Base-by-base conservation (phyloP, 2,797 vertebrate genomes). In the Botia kubotai region DNA sequence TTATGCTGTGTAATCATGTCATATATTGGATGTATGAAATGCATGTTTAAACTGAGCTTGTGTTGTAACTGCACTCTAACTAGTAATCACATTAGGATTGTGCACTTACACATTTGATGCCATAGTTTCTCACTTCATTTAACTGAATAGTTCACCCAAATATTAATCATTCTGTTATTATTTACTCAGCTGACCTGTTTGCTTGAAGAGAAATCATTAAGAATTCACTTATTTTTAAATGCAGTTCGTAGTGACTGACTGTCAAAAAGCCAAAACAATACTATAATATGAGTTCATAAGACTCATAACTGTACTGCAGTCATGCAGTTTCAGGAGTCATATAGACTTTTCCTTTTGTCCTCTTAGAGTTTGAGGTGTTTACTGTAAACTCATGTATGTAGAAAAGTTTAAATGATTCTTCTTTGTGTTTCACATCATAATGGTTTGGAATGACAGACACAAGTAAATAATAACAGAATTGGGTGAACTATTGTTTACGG, bases 11-110 rank as follows among this genome's bases (percentile, higher is more conserved):
- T 90, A 88, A 87, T 91, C 86, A 84, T 84, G 90, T 91, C 89
- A 90, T 88, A 90, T 88, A 62, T 86, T 92, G 89, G 90, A 90
- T 90, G 88, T 88, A 84, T 89, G 84, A 76, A 91, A 90, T 92
- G 93, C 93, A 94, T 94, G 94, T 90, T 83, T 76, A 68, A 71
- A 77, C 67, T 39, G 85, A 88, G 88, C 90, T 86, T 89, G 91
- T 90, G 89, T 89, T 86, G 87, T 88, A 87, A 93, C 91, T 90
- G 91, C 89, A 92, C 92, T 90, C 92, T 92, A 90, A 92, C 23
- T 90, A 92, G 92, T 90, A 92, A 91, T 89, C 90, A 79, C 13
- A 21, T 52, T 53, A 46, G 43, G 62, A 50, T n/a, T 10, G 65
- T 63, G 76, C 82, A 66, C 57, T 62, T 21, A 89, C 89, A 88